Evolutionary conservation across 2,113 vertebrate genomes (phyloP), one percentile per base, ranked within the genome.

Genomic region (Ageneiosus marmoratus): DNA sequence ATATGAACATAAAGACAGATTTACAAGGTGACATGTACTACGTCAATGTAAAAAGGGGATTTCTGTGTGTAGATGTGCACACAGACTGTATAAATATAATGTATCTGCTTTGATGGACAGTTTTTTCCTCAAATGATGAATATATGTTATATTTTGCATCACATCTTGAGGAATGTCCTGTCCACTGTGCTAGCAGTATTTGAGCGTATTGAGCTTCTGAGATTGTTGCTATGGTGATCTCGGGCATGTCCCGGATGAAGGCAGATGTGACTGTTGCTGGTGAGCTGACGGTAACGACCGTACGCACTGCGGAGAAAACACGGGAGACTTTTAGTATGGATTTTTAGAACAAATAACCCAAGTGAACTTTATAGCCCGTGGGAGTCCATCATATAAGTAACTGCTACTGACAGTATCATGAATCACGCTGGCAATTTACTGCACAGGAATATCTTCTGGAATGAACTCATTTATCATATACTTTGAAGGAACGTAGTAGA

Each of bases 201-300:
- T 48, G n/a, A 41, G 18, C 1, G 1, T 16, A 44, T 41, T 50
- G 58, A 37, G 74, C 32, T 27, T 44, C 41, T 6, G 16, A 22
- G 16, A 37, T 44, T 18, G 63, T 84, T 18, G 58, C 53, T 22
- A 73, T 60, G 63, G 82, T 65, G 56, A 97, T 96, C 92, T 98
- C 97, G 27, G 95, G 95, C 76, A 96, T 85, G 97, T 96, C 81
- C 98, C 97, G 41, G 96, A 97, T 12, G 48, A 90, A 97, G 97
- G 93, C 97, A 96, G 94, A 73, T 4, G 95, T 97, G 74, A 95
- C 94, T 87, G 95, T 94, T 84, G 96, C 95, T 58, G 95, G 96
- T 90, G 95, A 93, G 86, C 94, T 97, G 87, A 97, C 95, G 87
- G 95, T 91, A 76, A 99, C 93, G 4, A 95, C 92, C 74, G 97